A percentile compares a stretch with the other conserved stretches of the same genome.
These are phyloP conservation scores for Ascidia mentula DNA, from an alignment of 23 tunicate genomes.

Conservation along the genomic window DNA sequence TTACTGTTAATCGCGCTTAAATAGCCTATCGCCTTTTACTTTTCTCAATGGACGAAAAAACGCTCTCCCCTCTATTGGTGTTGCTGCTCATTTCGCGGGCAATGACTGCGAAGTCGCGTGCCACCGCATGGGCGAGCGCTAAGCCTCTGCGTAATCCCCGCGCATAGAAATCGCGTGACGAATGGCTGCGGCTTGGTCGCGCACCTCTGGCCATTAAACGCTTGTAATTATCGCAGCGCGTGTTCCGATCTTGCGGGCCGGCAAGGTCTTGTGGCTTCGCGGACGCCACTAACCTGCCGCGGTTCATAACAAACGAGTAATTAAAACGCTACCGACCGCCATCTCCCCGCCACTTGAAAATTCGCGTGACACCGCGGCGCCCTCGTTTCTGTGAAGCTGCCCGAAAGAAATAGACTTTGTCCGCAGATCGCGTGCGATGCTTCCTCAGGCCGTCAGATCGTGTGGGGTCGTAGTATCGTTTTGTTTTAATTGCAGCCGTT, in stretches of 20 bases:
- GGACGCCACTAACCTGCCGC: neutral
- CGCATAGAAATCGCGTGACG: neutral
- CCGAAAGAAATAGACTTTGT: neutral
- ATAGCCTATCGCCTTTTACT: too few species aligned
- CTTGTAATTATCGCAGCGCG: neutral
- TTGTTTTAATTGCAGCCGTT: too few species aligned
- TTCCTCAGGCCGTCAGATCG: too few species aligned
- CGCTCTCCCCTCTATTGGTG: too few species aligned
- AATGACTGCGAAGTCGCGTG: too few species aligned
- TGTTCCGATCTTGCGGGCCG: conserved; percentile 10
- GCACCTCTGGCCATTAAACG: neutral
- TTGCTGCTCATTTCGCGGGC: too few species aligned
- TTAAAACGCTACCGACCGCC: neutral
- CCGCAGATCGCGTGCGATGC: conserved; percentile 2
- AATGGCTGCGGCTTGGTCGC: neutral
- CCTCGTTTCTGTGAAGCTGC: neutral
- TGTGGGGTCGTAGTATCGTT: too few species aligned
- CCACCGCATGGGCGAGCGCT: neutral
- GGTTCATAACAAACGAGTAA: neutral
- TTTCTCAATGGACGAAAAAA: too few species aligned
- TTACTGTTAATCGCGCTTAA: too few species aligned
- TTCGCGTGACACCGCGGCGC: neutral
- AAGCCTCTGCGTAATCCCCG: neutral
- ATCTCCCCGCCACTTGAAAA: neutral
- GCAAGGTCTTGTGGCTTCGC: neutral